Evolutionary conservation across 2,797 vertebrate species (phyloP).

Genomic region (Peromyscus aztecus): DNA sequence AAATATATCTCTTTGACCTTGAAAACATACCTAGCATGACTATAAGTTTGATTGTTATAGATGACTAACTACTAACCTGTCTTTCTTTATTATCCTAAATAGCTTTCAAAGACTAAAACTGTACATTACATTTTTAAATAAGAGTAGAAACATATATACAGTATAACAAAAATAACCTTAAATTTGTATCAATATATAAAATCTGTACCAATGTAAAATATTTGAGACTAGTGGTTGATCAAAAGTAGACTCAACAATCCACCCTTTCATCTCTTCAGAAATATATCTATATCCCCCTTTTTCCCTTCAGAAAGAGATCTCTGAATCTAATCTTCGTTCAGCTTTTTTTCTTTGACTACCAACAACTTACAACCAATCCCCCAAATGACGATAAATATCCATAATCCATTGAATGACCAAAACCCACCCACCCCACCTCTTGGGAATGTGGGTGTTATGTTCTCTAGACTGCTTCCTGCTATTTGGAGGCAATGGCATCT

Average conservation of each 20-base stretch:
- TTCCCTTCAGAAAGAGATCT: neutral
- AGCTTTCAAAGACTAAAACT: neutral
- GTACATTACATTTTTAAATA: neutral
- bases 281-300: neutral
- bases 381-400: neutral
- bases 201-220: neutral
- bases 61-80: neutral
- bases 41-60: neutral
- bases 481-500: neutral
- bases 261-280: neutral
- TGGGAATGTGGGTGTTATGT: neutral
- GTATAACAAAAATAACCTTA: neutral
- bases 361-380: neutral
- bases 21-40: neutral
- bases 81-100: neutral
- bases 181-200: neutral
- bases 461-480: neutral
- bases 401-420: neutral
- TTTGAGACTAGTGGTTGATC: neutral
- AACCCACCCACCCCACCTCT: neutral
- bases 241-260: neutral
- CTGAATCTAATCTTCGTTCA: neutral
- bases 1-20: neutral
- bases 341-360: neutral
- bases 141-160: neutral